A percentile compares a stretch with the other conserved stretches of the same genome.
phyloP scores from a whole-genome alignment of 2,113 vertebrate genomes.

The Vulpes lagopus region DNA sequence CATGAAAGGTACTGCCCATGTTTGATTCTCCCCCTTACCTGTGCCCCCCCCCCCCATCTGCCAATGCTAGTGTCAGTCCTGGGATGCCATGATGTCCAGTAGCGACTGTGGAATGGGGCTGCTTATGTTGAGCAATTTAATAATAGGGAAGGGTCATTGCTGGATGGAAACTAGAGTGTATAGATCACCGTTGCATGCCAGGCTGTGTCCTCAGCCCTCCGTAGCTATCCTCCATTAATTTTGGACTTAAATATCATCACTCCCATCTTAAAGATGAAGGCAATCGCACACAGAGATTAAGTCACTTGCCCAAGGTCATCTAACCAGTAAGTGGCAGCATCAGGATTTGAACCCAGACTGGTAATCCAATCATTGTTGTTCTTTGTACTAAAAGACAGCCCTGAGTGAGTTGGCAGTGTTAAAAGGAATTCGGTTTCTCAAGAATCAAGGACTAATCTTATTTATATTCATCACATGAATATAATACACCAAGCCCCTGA shows the following conservation, averaged over 20 bases:
- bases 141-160: background rate
- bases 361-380: background rate
- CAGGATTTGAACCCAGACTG: background rate
- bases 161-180: background rate
- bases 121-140: background rate
- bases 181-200: background rate
- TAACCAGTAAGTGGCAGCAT: background rate
- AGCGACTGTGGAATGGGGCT: background rate
- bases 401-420: background rate
- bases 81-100: fast-evolving
- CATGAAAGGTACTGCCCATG: background rate
- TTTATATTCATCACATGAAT: background rate
- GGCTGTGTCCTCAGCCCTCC: background rate
- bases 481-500: background rate
- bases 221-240: background rate
- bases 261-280: background rate
- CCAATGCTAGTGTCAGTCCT: too few relatives aligned
- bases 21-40: background rate
- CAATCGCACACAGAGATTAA: background rate
- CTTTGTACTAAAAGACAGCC: background rate
- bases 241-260: background rate
- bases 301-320: background rate
- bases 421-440: background rate
- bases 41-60: too few relatives aligned
- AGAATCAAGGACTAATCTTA: background rate